These are phyloP conservation scores for Charanyca ferruginea DNA, from an alignment of 2,888 invertebrate genomes.

Conservation along the genomic window DNA sequence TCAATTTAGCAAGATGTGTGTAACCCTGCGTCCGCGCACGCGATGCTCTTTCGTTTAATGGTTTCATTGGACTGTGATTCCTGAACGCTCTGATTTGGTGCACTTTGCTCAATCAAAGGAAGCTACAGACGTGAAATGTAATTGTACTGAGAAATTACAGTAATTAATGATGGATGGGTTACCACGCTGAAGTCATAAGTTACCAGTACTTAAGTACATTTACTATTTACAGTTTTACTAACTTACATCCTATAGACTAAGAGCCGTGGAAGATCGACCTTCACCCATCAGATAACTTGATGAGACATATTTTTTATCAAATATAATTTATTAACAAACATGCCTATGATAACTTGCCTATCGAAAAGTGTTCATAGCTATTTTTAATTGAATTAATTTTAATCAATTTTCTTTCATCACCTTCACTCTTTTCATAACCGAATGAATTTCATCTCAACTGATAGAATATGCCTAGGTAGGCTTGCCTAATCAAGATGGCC, in stretches of 20 bases:
- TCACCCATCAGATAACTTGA: too few relatives aligned
- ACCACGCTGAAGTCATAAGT: not conserved
- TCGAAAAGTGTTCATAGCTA: too few relatives aligned
- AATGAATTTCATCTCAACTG: too few relatives aligned
- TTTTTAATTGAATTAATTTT: too few relatives aligned
- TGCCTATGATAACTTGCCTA: too few relatives aligned
- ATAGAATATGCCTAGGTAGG: too few relatives aligned
- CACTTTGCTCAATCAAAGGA: conserved; percentile 59
- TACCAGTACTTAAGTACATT: not conserved
- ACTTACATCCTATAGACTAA: not conserved
- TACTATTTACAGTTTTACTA: not conserved
- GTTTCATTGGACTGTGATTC: conserved; percentile 62
- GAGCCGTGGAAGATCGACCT: too few relatives aligned
- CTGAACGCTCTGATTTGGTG: conserved; percentile 49
- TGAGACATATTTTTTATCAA: too few relatives aligned
- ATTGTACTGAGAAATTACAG: conserved; percentile 41
- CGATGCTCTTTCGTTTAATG: conserved; percentile 50
- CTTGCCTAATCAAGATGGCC: too few relatives aligned
- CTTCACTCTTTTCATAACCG: too few relatives aligned
- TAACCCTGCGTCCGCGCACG: conserved; percentile 37
- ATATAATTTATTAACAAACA: too few relatives aligned
- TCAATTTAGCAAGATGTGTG: conserved; percentile 51
- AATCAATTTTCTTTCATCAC: too few relatives aligned
- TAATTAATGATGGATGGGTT: conserved; percentile 13
- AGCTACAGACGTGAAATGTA: conserved; percentile 52